Evolutionary conservation across 1,140 invertebrate species (phyloP).

Genomic region (Tetragonula clypearis): DNA sequence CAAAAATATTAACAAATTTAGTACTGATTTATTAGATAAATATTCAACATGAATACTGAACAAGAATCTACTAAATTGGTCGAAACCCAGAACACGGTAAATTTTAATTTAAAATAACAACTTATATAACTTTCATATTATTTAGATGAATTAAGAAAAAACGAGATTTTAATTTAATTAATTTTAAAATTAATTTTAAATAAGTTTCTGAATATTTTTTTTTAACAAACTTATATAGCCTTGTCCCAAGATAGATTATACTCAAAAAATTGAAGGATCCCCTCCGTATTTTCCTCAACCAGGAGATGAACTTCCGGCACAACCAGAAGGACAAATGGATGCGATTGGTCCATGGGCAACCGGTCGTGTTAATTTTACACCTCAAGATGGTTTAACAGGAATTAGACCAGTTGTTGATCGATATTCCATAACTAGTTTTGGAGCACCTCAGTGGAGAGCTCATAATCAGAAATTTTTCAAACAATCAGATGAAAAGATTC

Average conservation of each 20-base stretch:
- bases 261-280: conserved; percentile 54
- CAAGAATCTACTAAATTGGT: background rate
- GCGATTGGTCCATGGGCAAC: conserved; percentile 86
- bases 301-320: conserved; percentile 80
- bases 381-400: conserved; percentile 85
- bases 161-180: background rate
- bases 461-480: conserved; percentile 61
- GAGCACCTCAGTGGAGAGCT: conserved; percentile 82
- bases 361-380: conserved; percentile 87
- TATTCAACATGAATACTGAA: conserved; percentile 1
- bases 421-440: conserved; percentile 88
- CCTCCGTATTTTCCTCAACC: conserved; percentile 83
- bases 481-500: conserved; percentile 61
- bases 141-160: background rate
- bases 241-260: conserved; percentile 43
- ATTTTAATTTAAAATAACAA: background rate
- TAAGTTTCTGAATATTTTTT: background rate
- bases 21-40: background rate
- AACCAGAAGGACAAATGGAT: conserved; percentile 76
- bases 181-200: background rate
- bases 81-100: background rate
- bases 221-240: background rate
- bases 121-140: background rate
- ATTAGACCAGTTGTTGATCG: conserved; percentile 87
- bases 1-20: background rate